phyloP scores from a whole-genome alignment of 2,797 vertebrate species.

The Thaleichthys pacificus region DNA sequence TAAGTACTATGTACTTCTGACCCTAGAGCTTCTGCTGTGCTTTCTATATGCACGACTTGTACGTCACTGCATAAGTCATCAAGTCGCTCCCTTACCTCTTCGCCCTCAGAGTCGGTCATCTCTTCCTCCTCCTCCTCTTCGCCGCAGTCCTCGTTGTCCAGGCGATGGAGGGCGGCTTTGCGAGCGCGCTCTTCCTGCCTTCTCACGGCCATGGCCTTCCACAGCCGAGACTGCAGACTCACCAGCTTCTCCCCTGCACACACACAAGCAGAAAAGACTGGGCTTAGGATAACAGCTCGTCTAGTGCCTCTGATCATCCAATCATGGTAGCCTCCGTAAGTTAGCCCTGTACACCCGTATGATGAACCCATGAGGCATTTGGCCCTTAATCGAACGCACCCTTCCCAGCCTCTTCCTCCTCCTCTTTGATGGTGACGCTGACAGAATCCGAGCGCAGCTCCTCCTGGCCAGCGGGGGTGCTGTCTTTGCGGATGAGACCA shows the following conservation, averaged over 20 bases:
- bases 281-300: neutral
- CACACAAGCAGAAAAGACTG: neutral
- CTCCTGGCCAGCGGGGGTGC: conserved; percentile 80
- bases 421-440: conserved; percentile 80
- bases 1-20: too few relatives aligned
- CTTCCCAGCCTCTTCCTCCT: conserved; percentile 62
- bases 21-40: too few relatives aligned
- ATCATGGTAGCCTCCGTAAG: neutral
- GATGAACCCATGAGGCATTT: neutral
- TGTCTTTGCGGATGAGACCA: conserved; percentile 85
- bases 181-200: conserved; percentile 86
- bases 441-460: conserved; percentile 81
- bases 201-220: conserved; percentile 91
- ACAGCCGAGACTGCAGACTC: conserved; percentile 88
- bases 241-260: conserved; percentile 87
- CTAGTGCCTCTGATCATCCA: neutral
- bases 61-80: too few relatives aligned
- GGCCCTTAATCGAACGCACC: neutral
- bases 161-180: conserved; percentile 81
- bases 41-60: too few relatives aligned
- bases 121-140: conserved; percentile 88
- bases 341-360: neutral
- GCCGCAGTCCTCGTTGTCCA: conserved; percentile 92
- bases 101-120: conserved; percentile 88
- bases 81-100: conserved; percentile 63